A percentile compares a stretch with the other conserved stretches of the same genome.
Conservation (phyloP, 2,113 vertebrate species). For the Arenaria interpres region DNA sequence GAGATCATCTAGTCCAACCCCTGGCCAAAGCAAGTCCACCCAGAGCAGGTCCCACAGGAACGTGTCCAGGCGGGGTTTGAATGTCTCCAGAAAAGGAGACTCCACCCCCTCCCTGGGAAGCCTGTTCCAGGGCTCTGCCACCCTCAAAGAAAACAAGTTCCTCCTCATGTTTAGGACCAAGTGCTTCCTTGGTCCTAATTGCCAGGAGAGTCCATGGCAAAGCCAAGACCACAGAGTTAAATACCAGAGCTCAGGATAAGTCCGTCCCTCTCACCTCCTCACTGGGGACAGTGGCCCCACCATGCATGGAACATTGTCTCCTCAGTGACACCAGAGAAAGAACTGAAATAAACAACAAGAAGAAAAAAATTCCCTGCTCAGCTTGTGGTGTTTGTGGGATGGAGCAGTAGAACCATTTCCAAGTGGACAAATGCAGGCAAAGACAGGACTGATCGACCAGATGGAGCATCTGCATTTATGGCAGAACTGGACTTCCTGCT, state of each 20-base stretch:
- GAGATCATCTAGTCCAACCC: too few species aligned
- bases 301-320: accelerated
- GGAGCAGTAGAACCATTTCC: not conserved
- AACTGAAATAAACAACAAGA: not conserved
- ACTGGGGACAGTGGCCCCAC: not conserved
- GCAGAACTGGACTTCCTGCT: not conserved
- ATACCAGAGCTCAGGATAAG: not conserved
- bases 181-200: not conserved
- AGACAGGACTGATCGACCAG: not conserved
- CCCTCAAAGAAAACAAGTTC: too few species aligned
- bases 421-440: not conserved
- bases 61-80: too few species aligned
- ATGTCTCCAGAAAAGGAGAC: too few species aligned
- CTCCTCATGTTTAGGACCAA: too few species aligned
- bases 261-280: accelerated
- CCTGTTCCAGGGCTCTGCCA: too few species aligned
- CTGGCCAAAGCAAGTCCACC: too few species aligned
- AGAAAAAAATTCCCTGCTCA: not conserved
- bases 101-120: too few species aligned
- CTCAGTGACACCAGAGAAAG: not conserved
- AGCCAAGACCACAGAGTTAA: not conserved
- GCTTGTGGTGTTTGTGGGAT: not conserved
- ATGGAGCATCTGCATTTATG: accelerated
- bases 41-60: too few species aligned
- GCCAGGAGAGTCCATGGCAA: not conserved